A percentile compares a stretch with the other conserved stretches of the same genome.
phyloP scores from a whole-genome alignment of 2,113 vertebrate species.

The Hylia prasina region DNA sequence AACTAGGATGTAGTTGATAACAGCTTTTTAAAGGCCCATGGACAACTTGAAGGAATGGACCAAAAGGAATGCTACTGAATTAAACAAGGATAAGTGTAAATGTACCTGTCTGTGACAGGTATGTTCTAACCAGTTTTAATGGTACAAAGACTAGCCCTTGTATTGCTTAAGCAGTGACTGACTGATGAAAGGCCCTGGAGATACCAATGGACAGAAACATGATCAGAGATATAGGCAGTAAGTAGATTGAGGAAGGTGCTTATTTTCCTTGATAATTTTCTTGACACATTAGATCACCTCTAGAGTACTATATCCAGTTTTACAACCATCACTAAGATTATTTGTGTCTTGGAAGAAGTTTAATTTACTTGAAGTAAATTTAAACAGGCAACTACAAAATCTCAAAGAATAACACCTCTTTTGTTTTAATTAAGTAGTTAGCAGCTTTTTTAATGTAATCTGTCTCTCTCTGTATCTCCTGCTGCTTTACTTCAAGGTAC shows the following conservation, averaged over 20 bases:
- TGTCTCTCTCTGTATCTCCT: neutral
- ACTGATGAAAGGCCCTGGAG: neutral
- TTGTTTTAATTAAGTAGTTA: neutral
- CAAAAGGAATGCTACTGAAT: neutral
- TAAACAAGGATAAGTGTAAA: neutral
- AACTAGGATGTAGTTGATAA: neutral
- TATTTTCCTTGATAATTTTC: neutral
- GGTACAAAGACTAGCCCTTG: neutral
- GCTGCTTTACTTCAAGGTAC: neutral
- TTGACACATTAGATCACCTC: neutral
- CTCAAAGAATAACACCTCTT: neutral
- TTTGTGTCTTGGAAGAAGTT: neutral
- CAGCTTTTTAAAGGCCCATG: neutral
- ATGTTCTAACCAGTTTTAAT: accelerated
- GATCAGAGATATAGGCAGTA: neutral
- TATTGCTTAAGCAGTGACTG: neutral
- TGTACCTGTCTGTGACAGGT: neutral
- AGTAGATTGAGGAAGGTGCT: neutral
- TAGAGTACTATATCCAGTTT: neutral
- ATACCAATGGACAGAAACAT: neutral
- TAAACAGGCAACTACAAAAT: neutral
- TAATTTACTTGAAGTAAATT: neutral
- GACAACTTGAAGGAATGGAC: neutral
- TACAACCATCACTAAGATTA: neutral
- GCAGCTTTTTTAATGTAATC: neutral